Percentiles rank a stretch among this genome's conserved stretches.
Evolutionary conservation across 2,888 invertebrate genomes (phyloP).

Genomic region (Drosophila eohydei): DNA sequence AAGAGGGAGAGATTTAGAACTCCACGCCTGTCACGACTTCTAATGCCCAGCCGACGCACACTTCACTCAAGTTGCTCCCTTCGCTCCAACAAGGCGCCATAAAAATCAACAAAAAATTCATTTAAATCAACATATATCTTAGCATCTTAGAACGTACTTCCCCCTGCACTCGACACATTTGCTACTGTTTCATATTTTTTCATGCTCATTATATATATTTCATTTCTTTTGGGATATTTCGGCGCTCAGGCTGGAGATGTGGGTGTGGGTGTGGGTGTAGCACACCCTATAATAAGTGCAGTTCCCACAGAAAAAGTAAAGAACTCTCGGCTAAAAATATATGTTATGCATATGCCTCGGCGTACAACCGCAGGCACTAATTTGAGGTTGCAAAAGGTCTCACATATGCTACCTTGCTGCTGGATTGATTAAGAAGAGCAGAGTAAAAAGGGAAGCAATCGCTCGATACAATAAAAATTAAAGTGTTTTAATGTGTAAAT

Average conservation of each 20-base stretch:
- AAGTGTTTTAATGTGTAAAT: constrained; percentile 83
- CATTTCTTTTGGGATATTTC: neutral
- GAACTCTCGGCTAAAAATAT: constrained; percentile 61
- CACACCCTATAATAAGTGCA: constrained; percentile 65
- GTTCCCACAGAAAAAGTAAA: constrained; percentile 65
- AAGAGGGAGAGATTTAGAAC: constrained; percentile 15
- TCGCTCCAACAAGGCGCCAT: constrained; percentile 61
- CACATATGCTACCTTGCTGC: constrained; percentile 61
- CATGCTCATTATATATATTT: constrained; percentile 56
- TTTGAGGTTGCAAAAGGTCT: constrained; percentile 78
- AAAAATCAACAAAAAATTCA: constrained; percentile 79
- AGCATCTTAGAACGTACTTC: constrained; percentile 15
- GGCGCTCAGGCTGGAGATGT: constrained; percentile 1
- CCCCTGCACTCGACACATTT: constrained; percentile 52
- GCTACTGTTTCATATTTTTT: constrained; percentile 74
- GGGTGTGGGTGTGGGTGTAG: constrained; percentile 32
- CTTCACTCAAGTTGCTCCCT: constrained; percentile 53
- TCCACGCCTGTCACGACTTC: constrained; percentile 52
- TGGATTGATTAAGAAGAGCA: constrained; percentile 61
- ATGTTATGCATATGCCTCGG: constrained; percentile 8
- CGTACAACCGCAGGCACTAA: constrained; percentile 64
- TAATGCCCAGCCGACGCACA: constrained; percentile 63
- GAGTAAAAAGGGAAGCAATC: constrained; percentile 54
- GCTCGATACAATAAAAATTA: constrained; percentile 71
- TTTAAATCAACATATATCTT: constrained; percentile 79